Base-by-base conservation (phyloP, 2,113 vertebrate species). In the Eleginops maclovinus region DNA sequence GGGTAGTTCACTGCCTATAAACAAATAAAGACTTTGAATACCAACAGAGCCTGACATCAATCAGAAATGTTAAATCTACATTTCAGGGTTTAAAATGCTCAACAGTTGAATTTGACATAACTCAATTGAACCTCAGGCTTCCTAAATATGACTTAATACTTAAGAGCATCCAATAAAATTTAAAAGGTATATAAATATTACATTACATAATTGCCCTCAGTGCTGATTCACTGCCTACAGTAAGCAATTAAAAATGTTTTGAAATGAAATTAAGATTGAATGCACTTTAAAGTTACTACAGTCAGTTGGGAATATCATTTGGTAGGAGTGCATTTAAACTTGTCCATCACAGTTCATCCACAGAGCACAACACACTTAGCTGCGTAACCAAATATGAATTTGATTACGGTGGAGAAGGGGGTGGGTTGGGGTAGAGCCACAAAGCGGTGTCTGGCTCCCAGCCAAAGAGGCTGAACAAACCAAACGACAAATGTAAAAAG, bases 401-500 rank as follows among this genome's bases (percentile, higher is more conserved):
- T 50, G 31, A 76, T 65, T 69, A 60, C 55, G 24, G 31, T 36
- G 31, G 31, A 8, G n/a, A n/a, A n/a, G 31, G 31, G 31, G 28
- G 54, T n/a, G 19, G 4, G 26, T n/a, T n/a, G 67, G 5, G 8
- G 41, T 63, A 24, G 28, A 31, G 41, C 36, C 6, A 46, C 40
- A 56, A 46, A 72, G 58, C 1, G 14, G 28, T 4, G 50, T 19
- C 70, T 75, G 79, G 70, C 24, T 1, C 31, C 2, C 9, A 0
- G 50, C 63, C 77, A 74, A 24, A 43, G 65, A 41, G 24, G 49
- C 31, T 31, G 64, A 41, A 36, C 44, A 66, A 43, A 76, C 19
- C 58, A 24, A 56, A 73, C 26, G 63, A 74, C 41, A 69, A 70
- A 55, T 41, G 53, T 53, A 66, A 36, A 36, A 77, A 44, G 68